Evolutionary conservation across 2,797 vertebrate genomes (phyloP).

Genomic region (Gymnocypris eckloni): DNA sequence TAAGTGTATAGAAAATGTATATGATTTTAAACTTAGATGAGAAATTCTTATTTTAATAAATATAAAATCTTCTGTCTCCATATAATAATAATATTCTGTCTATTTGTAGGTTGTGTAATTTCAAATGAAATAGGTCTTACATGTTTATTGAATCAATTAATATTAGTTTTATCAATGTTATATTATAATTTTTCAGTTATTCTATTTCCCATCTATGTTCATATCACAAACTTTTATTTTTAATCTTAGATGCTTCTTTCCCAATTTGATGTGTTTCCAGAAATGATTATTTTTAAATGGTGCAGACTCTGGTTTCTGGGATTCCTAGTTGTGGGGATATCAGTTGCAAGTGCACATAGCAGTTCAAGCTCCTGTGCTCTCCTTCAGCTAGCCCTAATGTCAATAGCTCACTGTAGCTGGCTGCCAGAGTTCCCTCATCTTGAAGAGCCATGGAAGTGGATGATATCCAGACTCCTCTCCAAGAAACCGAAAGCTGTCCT

Average conservation of each 20-base stretch:
- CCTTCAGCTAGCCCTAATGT: slow-evolving; percentile 28
- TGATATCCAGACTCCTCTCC: slow-evolving; percentile 35
- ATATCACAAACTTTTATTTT: too few species aligned
- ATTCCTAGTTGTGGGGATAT: background rate
- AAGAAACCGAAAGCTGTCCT: slow-evolving; percentile 8
- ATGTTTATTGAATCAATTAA: background rate
- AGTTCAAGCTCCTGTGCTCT: background rate
- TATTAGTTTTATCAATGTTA: background rate
- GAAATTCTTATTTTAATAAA: too few species aligned
- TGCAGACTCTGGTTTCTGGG: background rate
- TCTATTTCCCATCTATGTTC: background rate
- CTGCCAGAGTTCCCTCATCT: slow-evolving; percentile 25
- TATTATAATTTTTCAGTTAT: background rate
- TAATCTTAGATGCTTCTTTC: background rate
- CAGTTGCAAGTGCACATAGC: slow-evolving; percentile 3
- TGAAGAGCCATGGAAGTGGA: slow-evolving; percentile 38
- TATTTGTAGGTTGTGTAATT: background rate
- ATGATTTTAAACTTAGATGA: background rate
- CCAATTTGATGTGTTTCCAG: background rate
- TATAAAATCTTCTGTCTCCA: too few species aligned
- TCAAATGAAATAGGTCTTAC: background rate
- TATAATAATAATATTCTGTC: too few species aligned
- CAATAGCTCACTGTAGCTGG: slow-evolving; percentile 24
- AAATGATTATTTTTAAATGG: background rate
- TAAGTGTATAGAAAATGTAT: too few species aligned